A percentile compares a stretch with the other conserved stretches of the same genome.
Conservation (phyloP, 2,797 vertebrate species). For the Pseudocheirus occidentalis region DNA sequence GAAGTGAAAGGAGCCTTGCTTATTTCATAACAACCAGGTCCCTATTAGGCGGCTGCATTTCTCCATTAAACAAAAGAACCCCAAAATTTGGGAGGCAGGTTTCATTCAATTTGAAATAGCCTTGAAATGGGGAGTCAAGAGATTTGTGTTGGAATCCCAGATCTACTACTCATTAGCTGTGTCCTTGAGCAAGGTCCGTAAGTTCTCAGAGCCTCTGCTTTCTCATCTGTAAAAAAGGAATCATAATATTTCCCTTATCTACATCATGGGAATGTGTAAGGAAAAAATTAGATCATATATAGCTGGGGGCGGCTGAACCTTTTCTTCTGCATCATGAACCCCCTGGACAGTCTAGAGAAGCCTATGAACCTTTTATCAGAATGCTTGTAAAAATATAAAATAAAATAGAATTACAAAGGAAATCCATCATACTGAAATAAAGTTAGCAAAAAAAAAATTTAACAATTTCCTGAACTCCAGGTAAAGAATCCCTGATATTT, state of each 20-base stretch:
- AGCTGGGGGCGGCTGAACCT: neutral
- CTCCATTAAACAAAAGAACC: neutral
- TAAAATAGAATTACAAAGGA: neutral
- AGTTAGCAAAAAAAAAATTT: neutral
- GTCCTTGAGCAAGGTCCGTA: neutral
- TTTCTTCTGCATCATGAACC: neutral
- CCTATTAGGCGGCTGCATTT: too few relatives aligned
- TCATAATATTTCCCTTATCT: neutral
- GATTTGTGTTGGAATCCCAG: neutral
- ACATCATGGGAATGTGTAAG: neutral
- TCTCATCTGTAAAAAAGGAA: neutral
- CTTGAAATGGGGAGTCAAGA: neutral
- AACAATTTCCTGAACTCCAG: neutral
- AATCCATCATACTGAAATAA: neutral
- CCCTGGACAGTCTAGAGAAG: neutral
- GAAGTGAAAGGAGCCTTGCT: constrained; percentile 31
- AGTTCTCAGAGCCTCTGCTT: neutral
- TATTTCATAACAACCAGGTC: neutral
- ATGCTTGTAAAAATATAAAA: neutral
- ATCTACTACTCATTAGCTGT: neutral
- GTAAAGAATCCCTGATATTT: neutral
- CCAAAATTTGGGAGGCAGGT: fast-evolving
- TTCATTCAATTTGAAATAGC: neutral
- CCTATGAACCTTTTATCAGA: neutral
- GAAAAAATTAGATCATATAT: neutral